phyloP scores from a whole-genome alignment of 2,888 invertebrate species.

The Noctua comes region DNA sequence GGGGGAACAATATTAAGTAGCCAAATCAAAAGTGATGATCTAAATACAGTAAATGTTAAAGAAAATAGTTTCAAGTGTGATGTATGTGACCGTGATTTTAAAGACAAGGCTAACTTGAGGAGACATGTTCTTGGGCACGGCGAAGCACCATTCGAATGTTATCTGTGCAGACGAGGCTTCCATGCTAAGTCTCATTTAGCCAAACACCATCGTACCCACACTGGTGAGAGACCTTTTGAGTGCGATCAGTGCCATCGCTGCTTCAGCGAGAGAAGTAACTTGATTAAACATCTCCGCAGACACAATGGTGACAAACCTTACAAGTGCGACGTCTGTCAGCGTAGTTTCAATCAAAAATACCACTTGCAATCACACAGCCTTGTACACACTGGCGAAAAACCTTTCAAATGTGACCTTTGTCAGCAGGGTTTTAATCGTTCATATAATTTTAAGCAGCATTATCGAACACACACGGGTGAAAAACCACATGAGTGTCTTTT shows the following conservation, averaged over 20 bases:
- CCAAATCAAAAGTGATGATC: not conserved
- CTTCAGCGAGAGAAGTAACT: conserved; percentile 33
- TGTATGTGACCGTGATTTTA: conserved; percentile 10
- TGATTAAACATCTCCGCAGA: conserved; percentile 21
- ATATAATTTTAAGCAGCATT: conserved; percentile 31
- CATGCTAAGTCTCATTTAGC: conserved; percentile 27
- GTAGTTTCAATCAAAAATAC: conserved; percentile 16
- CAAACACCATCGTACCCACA: conserved; percentile 25
- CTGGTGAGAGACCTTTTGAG: conserved; percentile 38
- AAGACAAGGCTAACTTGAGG: not conserved
- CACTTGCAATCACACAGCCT: conserved; percentile 13
- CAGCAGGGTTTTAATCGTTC: conserved; percentile 26
- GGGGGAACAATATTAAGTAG: not conserved
- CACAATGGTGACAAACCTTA: conserved; percentile 27
- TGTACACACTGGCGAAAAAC: conserved; percentile 33
- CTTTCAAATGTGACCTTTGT: conserved; percentile 22
- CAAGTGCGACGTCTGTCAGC: conserved; percentile 22
- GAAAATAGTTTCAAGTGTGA: conserved; percentile 8
- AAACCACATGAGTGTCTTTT: conserved; percentile 17
- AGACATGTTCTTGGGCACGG: conserved; percentile 19
- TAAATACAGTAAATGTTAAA: not conserved
- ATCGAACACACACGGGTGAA: conserved; percentile 19
- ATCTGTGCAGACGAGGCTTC: conserved; percentile 21
- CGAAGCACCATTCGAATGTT: conserved; percentile 28
- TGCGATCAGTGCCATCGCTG: conserved; percentile 21